Percentiles rank a stretch among this genome's conserved stretches.
These are phyloP conservation scores for Pogonognathellus flavescens DNA, from an alignment of 1,140 invertebrate genomes.

Conservation along the genomic window DNA sequence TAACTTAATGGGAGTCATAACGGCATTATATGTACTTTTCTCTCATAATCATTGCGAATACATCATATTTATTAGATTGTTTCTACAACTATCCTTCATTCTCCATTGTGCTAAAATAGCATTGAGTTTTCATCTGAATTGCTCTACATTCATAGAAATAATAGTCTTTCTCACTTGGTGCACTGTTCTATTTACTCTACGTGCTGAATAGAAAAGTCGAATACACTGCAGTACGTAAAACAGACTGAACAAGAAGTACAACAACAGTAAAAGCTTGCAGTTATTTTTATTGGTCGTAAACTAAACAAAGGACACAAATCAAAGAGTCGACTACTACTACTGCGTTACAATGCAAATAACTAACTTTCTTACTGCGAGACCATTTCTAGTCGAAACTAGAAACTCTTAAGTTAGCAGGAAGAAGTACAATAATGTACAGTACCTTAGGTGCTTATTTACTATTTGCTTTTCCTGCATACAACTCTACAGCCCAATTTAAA, in stretches of 20 bases:
- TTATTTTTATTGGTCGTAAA: slow-evolving; percentile 43
- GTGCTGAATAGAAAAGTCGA: not conserved
- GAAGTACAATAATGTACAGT: too few relatives aligned
- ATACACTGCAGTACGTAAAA: not conserved
- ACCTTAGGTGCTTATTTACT: too few relatives aligned
- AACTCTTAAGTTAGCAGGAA: too few relatives aligned
- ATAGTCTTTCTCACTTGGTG: too few relatives aligned
- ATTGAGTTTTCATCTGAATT: too few relatives aligned
- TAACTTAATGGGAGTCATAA: slow-evolving; percentile 34
- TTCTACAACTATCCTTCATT: slow-evolving; percentile 1
- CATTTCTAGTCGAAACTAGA: too few relatives aligned
- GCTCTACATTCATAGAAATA: too few relatives aligned
- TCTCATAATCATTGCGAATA: slow-evolving; percentile 24
- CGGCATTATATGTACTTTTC: slow-evolving; percentile 33
- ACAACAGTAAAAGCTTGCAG: slow-evolving; percentile 4
- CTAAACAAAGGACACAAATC: slow-evolving; percentile 42
- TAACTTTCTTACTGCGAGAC: not conserved
- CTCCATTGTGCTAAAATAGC: not conserved
- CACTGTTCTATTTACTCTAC: not conserved
- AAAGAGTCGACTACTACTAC: not conserved
- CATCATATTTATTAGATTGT: slow-evolving; percentile 43
- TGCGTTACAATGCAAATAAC: slow-evolving; percentile 4
- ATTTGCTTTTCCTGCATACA: too few relatives aligned
- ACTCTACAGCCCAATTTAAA: too few relatives aligned
- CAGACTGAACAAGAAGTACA: not conserved